These are phyloP conservation scores for Brachypteracias leptosomus DNA, from an alignment of 2,113 vertebrate species.

Conservation along the genomic window DNA sequence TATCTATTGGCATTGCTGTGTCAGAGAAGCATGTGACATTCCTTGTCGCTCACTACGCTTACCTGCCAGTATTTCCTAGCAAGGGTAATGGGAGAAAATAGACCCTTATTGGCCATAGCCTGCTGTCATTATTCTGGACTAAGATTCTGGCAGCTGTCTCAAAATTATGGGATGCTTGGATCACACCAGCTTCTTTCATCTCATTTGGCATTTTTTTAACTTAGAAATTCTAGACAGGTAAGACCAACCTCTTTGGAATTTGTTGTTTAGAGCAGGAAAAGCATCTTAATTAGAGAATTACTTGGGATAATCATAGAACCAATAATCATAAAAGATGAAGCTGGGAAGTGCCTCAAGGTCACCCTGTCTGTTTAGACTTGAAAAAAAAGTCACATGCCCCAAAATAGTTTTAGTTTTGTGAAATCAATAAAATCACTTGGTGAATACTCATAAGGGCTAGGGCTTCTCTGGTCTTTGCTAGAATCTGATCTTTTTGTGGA, in stretches of 20 bases:
- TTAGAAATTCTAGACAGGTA: background rate
- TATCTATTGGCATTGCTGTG: background rate
- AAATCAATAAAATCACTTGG: background rate
- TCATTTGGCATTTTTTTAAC: background rate
- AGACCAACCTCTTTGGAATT: background rate
- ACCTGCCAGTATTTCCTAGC: background rate
- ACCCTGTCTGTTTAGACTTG: background rate
- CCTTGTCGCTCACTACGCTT: background rate
- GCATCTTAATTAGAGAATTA: background rate
- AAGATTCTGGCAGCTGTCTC: background rate
- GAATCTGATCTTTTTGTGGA: background rate
- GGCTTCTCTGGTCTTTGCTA: background rate
- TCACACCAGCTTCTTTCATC: background rate
- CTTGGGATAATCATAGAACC: background rate
- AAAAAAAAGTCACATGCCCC: background rate
- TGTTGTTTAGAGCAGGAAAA: background rate
- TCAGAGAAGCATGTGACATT: background rate
- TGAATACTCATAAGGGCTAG: background rate
- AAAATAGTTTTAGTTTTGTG: background rate
- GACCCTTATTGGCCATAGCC: background rate
- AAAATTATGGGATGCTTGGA: background rate
- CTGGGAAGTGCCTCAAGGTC: background rate
- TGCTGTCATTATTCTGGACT: background rate
- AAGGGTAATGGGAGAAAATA: background rate
- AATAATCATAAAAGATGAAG: background rate